phyloP scores from a whole-genome alignment of 2,113 vertebrate species.

The Isurus oxyrinchus region DNA sequence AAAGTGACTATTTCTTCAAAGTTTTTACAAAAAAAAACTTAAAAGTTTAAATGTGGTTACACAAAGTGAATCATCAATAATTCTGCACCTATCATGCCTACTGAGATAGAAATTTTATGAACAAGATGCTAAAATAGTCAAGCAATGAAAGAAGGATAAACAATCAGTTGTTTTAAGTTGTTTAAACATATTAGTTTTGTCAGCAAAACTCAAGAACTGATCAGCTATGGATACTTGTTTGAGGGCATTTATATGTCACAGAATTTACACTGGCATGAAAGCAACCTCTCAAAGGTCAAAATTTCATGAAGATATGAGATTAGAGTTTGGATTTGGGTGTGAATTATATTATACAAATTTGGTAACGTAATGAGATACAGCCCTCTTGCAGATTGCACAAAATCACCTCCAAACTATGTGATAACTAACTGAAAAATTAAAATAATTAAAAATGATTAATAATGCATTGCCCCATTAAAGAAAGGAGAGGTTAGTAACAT shows the following conservation, averaged over 20 bases:
- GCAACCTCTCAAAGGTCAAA: neutral
- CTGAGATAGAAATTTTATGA: neutral
- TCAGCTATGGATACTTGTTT: neutral
- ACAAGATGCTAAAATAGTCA: neutral
- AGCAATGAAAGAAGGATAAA: neutral
- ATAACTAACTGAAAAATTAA: neutral
- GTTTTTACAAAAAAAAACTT: neutral
- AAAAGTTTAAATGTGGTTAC: neutral
- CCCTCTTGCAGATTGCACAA: neutral
- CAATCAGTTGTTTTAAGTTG: neutral
- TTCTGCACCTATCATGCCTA: neutral
- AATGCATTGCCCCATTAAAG: neutral
- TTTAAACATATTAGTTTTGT: neutral
- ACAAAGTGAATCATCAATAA: neutral
- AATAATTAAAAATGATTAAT: neutral
- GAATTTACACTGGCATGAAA: neutral
- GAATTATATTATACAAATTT: neutral
- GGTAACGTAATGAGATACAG: neutral
- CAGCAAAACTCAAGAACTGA: neutral
- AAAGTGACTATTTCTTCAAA: neutral
- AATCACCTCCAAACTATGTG: neutral
- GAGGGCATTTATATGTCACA: neutral
- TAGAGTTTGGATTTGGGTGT: neutral
- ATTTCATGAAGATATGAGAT: neutral
- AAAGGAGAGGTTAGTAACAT: neutral